A percentile compares a stretch with the other conserved stretches of the same genome.
Evolutionary conservation across 2,888 invertebrate species (phyloP).

Genomic region (Lasioglossum morio): DNA sequence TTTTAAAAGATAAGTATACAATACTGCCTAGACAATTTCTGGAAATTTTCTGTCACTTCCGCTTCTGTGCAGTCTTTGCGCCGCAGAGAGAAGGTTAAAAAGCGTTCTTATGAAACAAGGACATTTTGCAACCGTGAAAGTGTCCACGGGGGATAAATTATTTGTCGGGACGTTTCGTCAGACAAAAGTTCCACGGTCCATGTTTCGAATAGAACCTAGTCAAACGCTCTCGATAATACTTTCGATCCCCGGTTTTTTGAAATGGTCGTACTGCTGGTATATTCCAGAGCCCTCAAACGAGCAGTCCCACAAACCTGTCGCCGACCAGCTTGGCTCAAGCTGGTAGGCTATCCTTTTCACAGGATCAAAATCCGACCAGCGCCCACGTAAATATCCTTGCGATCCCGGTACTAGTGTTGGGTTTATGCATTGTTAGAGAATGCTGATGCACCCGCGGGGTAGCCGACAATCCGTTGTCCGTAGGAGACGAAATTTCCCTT

Average conservation of each 20-base stretch:
- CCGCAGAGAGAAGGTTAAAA: not conserved
- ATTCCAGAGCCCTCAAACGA: conserved; percentile 89
- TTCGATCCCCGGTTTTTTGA: conserved; percentile 58
- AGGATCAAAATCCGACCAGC: conserved; percentile 83
- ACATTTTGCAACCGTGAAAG: too few species aligned
- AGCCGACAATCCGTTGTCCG: conserved; percentile 28
- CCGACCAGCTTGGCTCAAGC: conserved; percentile 88
- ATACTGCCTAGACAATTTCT: too few species aligned
- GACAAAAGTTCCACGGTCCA: not conserved
- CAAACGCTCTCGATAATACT: not conserved
- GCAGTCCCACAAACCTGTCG: conserved; percentile 90
- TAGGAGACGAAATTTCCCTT: not conserved
- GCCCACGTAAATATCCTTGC: conserved; percentile 84
- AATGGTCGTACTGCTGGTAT: conserved; percentile 77
- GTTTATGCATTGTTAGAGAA: conserved; percentile 50
- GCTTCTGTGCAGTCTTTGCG: too few species aligned
- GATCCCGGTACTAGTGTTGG: conserved; percentile 61
- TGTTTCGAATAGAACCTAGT: conserved; percentile 6
- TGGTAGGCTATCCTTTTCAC: conserved; percentile 84
- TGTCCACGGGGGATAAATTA: not conserved
- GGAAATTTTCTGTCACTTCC: too few species aligned
- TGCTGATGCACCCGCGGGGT: conserved; percentile 37
- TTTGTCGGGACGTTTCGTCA: not conserved
- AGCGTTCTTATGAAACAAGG: not conserved
- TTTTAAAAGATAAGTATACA: too few species aligned